Percentiles rank a stretch among this genome's conserved stretches.
Evolutionary conservation across 2,797 vertebrate species (phyloP).

Genomic region (Mareca penelope): DNA sequence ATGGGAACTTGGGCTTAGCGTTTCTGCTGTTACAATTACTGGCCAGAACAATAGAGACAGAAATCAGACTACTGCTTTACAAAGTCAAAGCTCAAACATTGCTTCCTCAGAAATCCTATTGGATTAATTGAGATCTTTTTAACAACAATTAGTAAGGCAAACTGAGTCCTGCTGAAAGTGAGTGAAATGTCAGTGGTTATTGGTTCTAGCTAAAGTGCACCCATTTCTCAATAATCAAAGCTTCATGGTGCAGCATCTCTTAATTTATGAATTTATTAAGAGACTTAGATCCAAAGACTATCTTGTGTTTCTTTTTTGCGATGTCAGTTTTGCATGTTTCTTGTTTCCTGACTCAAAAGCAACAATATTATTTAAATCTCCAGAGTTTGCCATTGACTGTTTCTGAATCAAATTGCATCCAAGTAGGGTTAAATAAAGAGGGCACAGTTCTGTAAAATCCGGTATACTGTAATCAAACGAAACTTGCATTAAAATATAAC

Average conservation of each 20-base stretch:
- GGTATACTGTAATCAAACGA: neutral
- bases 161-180: neutral
- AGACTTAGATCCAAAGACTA: neutral
- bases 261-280: neutral
- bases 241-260: neutral
- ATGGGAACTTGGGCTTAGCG: neutral
- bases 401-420: neutral
- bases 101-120: constrained; percentile 7
- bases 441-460: neutral
- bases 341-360: neutral
- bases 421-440: neutral
- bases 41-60: neutral
- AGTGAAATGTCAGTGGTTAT: neutral
- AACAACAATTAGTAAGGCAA: neutral
- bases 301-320: neutral
- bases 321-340: neutral
- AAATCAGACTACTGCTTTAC: neutral
- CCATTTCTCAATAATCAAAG: neutral
- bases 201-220: neutral
- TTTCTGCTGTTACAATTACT: neutral
- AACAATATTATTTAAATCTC: neutral
- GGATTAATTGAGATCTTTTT: constrained; percentile 9
- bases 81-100: neutral
- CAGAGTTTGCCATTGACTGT: neutral
- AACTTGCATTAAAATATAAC: neutral